Evolutionary conservation across 2,888 invertebrate species (phyloP).

Genomic region (Caradrina kadenii): DNA sequence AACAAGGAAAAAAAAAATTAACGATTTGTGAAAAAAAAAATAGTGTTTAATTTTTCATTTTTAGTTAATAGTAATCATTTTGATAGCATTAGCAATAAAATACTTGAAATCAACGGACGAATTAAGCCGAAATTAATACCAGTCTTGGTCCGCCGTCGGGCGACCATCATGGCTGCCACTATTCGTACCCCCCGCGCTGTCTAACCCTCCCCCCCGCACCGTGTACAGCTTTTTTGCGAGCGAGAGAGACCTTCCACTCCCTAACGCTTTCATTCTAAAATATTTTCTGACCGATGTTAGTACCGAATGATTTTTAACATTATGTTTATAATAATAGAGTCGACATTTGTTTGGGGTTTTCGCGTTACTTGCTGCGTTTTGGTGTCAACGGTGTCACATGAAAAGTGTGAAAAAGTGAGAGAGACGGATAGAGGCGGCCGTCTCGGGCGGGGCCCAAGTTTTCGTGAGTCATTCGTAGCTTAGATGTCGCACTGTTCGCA

Average conservation of each 20-base stretch:
- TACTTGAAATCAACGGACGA: conserved; percentile 84
- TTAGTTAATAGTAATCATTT: conserved; percentile 47
- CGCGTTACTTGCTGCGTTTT: conserved; percentile 62
- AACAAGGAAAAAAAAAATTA: not conserved
- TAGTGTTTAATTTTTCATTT: conserved; percentile 11
- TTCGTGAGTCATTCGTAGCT: conserved; percentile 90
- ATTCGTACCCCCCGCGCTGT: conserved; percentile 71
- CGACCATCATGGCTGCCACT: conserved; percentile 86
- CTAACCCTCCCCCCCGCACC: conserved; percentile 76
- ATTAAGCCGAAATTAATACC: conserved; percentile 89
- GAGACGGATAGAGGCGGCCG: conserved; percentile 89
- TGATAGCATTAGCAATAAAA: conserved; percentile 73
- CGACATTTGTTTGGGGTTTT: conserved; percentile 45
- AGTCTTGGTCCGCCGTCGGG: conserved; percentile 87
- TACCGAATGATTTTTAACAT: conserved; percentile 55
- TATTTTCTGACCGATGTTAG: conserved; percentile 81
- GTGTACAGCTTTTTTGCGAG: conserved; percentile 89
- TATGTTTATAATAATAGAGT: conserved; percentile 16
- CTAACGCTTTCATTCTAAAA: conserved; percentile 89
- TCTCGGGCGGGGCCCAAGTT: conserved; percentile 90
- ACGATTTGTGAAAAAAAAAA: not conserved
- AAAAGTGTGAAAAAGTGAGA: conserved; percentile 91
- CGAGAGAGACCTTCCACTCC: conserved; percentile 88
- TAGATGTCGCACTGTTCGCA: conserved; percentile 85
- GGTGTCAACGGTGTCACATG: conserved; percentile 70